Base-by-base conservation (phyloP, 2,113 vertebrate species). In the Neodon shergylaensis region DNA sequence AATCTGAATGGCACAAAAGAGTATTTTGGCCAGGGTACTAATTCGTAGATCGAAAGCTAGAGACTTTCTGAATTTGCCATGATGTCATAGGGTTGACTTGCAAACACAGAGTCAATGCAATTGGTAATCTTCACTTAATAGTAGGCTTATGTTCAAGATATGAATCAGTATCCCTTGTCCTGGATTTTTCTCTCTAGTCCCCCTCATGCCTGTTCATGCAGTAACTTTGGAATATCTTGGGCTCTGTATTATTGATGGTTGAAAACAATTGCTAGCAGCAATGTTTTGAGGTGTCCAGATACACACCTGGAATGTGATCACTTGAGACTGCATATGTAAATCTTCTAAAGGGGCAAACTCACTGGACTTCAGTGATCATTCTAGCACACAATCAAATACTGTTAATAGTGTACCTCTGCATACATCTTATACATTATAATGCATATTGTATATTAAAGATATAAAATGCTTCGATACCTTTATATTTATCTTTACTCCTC, bases 251-350 rank as follows among this genome's bases (percentile, higher is more conserved):
- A 83, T 11, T 70, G 4, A 39, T 31, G n/a, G 22, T 52, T 72
- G 87, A 31, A 85, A 91, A 61, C 82, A 77, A 47, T 66, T 96
- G 5, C 68, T 54, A 85, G 7, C 22, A 72, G 61, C 2, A 76
- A n/a, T 72, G 81, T 81, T 87, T 68, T 81, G 77, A 91, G 52
- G 72, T 94, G 19, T 68, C 44, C 39, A 82, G 47, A 68, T 14
- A 94, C 79, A 92, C 7, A 78, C 10, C 5, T 72, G 44, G 66
- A 78, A 94, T 70, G 79, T 88, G 91, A 58, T 91, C 49, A 81
- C 42, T 81, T 97, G 92, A 95, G n/a, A 88, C 4, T 36, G n/a
- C 65, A 78, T 90, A 36, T 93, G 85, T 76, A 74, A 98, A 85
- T 89, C 72, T n/a, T 91, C 54, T 79, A 49, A 88, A 66, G 17